These are phyloP conservation scores for Rhorus exstirpatorius DNA, from an alignment of 2,888 invertebrate species.

Conservation along the genomic window DNA sequence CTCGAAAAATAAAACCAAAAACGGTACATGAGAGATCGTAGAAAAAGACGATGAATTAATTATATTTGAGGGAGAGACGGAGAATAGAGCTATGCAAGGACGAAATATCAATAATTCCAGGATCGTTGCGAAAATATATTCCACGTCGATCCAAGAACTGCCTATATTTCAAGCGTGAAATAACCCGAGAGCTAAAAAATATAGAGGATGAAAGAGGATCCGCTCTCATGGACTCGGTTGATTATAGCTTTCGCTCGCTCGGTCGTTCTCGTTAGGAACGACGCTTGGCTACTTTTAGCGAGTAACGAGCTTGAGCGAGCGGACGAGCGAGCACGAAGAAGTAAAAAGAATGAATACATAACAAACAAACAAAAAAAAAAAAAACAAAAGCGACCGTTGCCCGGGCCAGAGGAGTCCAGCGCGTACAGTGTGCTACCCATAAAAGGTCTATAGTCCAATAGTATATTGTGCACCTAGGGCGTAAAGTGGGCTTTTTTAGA, in stretches of 20 bases:
- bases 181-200: constrained; percentile 5
- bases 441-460: constrained; percentile 13
- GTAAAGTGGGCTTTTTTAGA: too few species aligned
- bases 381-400: constrained; percentile 24
- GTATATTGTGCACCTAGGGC: too few species aligned
- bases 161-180: neutral
- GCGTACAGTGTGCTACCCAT: constrained; percentile 21
- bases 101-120: too few species aligned
- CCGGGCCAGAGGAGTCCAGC: constrained; percentile 42
- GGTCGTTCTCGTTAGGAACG: constrained; percentile 75
- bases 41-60: too few species aligned
- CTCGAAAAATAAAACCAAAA: neutral
- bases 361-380: constrained; percentile 9
- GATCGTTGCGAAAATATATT: neutral
- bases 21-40: neutral
- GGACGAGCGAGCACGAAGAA: constrained; percentile 34
- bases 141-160: constrained; percentile 24
- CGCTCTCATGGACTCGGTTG: constrained; percentile 60
- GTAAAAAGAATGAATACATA: neutral
- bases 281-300: constrained; percentile 79
- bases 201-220: constrained; percentile 50
- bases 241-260: constrained; percentile 66
- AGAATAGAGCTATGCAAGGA: too few species aligned
- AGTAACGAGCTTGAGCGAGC: constrained; percentile 70
- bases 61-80: too few species aligned